Conservation (phyloP, 2,888 invertebrate species). For the Candidula unifasciata region DNA sequence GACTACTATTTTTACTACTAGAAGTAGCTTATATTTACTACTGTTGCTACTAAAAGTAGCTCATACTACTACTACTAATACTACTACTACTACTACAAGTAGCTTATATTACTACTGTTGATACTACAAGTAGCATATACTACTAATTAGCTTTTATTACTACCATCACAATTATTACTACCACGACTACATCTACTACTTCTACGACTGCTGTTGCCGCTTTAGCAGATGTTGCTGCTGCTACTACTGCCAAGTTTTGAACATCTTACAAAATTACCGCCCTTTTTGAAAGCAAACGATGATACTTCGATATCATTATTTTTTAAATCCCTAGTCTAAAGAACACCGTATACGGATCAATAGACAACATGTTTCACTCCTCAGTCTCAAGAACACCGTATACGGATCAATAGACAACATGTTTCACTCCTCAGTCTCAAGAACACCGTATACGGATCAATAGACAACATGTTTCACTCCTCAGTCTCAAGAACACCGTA, state of each 20-base stretch:
- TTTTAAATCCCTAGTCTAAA: slow-evolving; percentile 22
- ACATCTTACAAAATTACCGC: not conserved
- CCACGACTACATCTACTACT: no score
- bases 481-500: slow-evolving; percentile 41
- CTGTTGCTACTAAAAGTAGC: no score
- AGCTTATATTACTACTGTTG: no score
- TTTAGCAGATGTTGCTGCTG: no score
- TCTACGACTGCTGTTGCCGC: no score
- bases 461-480: not conserved
- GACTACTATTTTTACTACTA: no score
- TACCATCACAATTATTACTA: no score
- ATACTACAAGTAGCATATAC: no score
- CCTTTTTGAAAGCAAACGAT: not conserved
- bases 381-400: slow-evolving; percentile 41
- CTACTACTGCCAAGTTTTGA: not conserved
- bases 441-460: slow-evolving; percentile 38
- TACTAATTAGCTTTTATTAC: no score
- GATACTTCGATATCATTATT: not conserved
- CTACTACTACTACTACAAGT: no score
- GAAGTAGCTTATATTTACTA: no score
- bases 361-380: slow-evolving; percentile 43
- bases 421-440: slow-evolving; percentile 42
- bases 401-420: slow-evolving; percentile 41
- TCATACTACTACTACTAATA: no score
- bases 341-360: slow-evolving; percentile 38